Evolutionary conservation across 2,888 invertebrate species (phyloP).

Genomic region (Drepana falcataria): DNA sequence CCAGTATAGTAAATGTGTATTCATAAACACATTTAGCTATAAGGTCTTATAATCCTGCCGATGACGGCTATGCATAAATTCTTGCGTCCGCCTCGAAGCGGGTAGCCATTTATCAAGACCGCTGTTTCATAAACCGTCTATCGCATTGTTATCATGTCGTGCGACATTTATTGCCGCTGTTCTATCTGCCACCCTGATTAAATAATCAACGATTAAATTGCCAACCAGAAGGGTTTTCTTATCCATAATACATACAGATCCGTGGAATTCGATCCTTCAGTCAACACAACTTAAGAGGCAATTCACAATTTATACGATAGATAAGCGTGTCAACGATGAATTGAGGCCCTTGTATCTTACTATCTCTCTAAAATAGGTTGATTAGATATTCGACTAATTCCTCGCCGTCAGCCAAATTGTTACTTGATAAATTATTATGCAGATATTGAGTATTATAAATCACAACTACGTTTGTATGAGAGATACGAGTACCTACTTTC

Average conservation of each 20-base stretch:
- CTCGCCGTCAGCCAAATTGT: constrained; percentile 19
- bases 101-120: constrained; percentile 59
- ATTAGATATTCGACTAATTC: constrained; percentile 26
- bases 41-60: constrained; percentile 42
- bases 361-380: constrained; percentile 23
- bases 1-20: constrained; percentile 6
- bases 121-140: constrained; percentile 62
- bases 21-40: constrained; percentile 12
- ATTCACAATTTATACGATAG: constrained; percentile 30
- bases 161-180: constrained; percentile 63
- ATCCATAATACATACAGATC: constrained; percentile 28
- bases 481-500: too few species aligned
- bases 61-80: constrained; percentile 63
- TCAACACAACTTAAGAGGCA: constrained; percentile 22
- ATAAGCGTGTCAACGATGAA: constrained; percentile 28
- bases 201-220: constrained; percentile 45
- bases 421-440: constrained; percentile 24
- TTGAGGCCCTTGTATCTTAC: constrained; percentile 20
- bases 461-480: neutral
- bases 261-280: constrained; percentile 20
- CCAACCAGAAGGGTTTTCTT: constrained; percentile 26
- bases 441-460: neutral
- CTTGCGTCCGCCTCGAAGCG: constrained; percentile 37
- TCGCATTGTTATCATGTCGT: constrained; percentile 64
- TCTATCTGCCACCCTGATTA: constrained; percentile 43